These are phyloP conservation scores for Panonychus citri DNA, from an alignment of 1,140 invertebrate species.

Conservation along the genomic window DNA sequence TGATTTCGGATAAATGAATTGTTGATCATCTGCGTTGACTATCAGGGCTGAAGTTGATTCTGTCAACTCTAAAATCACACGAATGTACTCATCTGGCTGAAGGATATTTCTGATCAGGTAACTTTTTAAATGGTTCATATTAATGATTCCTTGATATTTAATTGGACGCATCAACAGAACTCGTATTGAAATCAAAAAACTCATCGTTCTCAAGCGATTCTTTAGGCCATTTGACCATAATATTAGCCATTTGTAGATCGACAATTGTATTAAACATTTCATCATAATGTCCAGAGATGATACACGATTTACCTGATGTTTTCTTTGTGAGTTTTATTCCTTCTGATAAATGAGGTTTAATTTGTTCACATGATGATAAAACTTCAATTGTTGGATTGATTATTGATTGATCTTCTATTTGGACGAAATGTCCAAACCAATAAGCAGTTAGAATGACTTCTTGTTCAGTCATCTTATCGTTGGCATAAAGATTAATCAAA, in stretches of 20 bases:
- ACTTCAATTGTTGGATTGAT: too few relatives aligned
- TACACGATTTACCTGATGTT: too few relatives aligned
- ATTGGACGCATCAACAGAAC: too few relatives aligned
- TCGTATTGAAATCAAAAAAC: too few relatives aligned
- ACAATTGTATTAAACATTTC: background rate
- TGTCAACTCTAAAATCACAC: too few relatives aligned
- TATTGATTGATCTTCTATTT: background rate
- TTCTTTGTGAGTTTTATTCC: too few relatives aligned
- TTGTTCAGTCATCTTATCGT: slow-evolving; percentile 70
- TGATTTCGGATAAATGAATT: background rate
- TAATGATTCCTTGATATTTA: too few relatives aligned
- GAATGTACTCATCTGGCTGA: too few relatives aligned
- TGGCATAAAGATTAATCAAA: slow-evolving; percentile 84
- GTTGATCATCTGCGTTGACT: background rate
- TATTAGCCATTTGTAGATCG: background rate
- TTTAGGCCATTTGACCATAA: background rate
- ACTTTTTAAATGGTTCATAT: too few relatives aligned
- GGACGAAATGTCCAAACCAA: slow-evolving; percentile 60
- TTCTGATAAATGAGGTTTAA: background rate
- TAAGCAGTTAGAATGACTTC: slow-evolving; percentile 75
- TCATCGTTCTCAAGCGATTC: too few relatives aligned
- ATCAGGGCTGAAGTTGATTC: background rate
- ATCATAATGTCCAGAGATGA: background rate
- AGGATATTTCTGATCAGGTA: too few relatives aligned
- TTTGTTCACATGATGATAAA: background rate